These are phyloP conservation scores for Corapipo altera DNA, from an alignment of 2,113 vertebrate species.

Conservation along the genomic window DNA sequence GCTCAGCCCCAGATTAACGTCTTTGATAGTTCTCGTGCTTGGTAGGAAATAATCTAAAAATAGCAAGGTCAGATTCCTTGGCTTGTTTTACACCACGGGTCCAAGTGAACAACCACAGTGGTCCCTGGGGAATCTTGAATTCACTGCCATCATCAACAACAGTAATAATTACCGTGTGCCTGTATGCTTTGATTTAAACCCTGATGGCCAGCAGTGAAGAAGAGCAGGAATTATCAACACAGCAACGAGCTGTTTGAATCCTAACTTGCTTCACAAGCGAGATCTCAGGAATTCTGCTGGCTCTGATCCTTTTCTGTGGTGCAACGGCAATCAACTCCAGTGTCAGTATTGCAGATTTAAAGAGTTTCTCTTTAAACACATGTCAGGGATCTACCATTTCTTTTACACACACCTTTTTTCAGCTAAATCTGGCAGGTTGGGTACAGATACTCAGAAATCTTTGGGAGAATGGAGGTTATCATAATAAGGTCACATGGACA, in stretches of 20 bases:
- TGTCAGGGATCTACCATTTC: neutral
- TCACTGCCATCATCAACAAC: neutral
- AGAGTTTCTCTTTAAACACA: neutral
- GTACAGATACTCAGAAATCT: neutral
- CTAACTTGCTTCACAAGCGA: neutral
- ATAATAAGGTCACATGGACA: neutral
- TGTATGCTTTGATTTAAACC: neutral
- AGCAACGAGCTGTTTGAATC: neutral
- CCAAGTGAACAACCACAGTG: neutral
- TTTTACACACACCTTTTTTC: neutral
- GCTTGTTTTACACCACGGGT: neutral
- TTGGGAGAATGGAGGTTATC: neutral
- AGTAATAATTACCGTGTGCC: neutral
- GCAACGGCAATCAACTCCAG: neutral
- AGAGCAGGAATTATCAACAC: neutral
- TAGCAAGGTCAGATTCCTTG: slow-evolving; percentile 18
- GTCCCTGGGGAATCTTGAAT: neutral
- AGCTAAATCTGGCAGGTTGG: neutral
- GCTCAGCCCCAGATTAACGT: neutral
- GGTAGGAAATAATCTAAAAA: neutral
- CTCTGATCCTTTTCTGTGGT: neutral
- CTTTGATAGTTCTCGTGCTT: neutral
- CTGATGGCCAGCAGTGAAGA: neutral
- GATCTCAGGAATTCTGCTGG: neutral
- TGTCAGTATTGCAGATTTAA: rapidly evolving